phyloP scores from a whole-genome alignment of 2,888 invertebrate genomes.

The Tenthredo notha region DNA sequence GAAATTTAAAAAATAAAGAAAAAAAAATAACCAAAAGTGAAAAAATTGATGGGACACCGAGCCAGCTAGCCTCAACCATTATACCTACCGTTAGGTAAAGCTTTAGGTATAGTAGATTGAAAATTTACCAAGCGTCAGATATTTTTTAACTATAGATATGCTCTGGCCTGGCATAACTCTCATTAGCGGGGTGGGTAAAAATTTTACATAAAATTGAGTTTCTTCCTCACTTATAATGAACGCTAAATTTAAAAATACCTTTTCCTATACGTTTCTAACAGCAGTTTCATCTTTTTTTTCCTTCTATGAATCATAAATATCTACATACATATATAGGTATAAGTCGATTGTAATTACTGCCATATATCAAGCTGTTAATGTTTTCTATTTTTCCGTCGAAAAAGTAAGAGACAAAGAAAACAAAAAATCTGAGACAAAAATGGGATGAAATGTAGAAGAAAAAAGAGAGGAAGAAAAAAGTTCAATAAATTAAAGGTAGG shows the following conservation, averaged over 20 bases:
- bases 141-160: constrained; percentile 69
- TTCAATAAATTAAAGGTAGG: constrained; percentile 8
- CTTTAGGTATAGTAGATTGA: constrained; percentile 65
- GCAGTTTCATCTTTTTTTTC: background rate
- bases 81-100: constrained; percentile 3
- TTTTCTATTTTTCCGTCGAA: background rate
- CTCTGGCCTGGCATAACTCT: constrained; percentile 72
- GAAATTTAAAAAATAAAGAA: background rate
- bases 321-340: background rate
- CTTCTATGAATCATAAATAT: background rate
- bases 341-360: background rate
- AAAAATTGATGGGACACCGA: constrained; percentile 16
- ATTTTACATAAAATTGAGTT: constrained; percentile 71
- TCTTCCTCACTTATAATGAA: background rate
- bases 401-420: background rate
- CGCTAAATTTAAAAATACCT: background rate
- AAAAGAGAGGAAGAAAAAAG: background rate
- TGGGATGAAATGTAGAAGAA: background rate
- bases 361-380: background rate
- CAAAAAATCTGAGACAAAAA: background rate
- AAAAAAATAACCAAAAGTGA: background rate
- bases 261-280: background rate
- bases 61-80: background rate
- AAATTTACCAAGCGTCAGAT: constrained; percentile 74
- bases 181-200: constrained; percentile 70